Base-by-base conservation (phyloP, 2,113 vertebrate species). In the Microcebus griseorufus region DNA sequence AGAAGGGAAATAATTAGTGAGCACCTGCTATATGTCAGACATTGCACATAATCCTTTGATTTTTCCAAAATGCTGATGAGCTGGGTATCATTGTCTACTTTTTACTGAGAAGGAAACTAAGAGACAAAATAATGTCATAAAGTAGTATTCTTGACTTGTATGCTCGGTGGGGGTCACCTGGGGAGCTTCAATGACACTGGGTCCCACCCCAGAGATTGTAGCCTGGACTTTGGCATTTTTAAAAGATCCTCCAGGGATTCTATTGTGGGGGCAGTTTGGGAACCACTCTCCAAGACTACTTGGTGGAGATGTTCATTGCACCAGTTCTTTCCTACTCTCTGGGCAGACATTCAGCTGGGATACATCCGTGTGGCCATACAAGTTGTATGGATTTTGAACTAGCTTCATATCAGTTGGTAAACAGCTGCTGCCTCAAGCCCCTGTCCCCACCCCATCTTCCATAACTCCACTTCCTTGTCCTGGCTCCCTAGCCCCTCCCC, bases 171-270 rank as follows among this genome's bases (percentile, higher is more conserved):
- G 25, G 60, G 13, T 80, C 5, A 14, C 51, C 55, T 45, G 37
- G 32, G 22, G 53, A 85, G 39, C 29, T 32, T 96, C 34, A 53
- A 2, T 39, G 29, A 94, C 4, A 48, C 64, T 23, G 32, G 13
- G 11, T 58, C n/a, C 53, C 29, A 42, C 17, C 7, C 12, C 42
- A 87, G 79, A 81, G 25, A 79, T 23, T 34, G 5, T 9, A 69
- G 53, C 39, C 23, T 72, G 39, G 25, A 67, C 23, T 37, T 86
- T 39, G 17, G 17, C n/a, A 62, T 78, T 94, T 92, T 82, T 34
- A 64, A 75, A 86, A 72, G 73, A 65, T 53, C 82, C 51, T 93
- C 58, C 62, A 23, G 37, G 69, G 14, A 73, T 82, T 67, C 82
- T 18, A 45, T 29, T 27, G 8, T 23, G n/a, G 0, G 0, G n/a